These are phyloP conservation scores for Musca vetustissima DNA, from an alignment of 1,140 invertebrate genomes.

Conservation along the genomic window DNA sequence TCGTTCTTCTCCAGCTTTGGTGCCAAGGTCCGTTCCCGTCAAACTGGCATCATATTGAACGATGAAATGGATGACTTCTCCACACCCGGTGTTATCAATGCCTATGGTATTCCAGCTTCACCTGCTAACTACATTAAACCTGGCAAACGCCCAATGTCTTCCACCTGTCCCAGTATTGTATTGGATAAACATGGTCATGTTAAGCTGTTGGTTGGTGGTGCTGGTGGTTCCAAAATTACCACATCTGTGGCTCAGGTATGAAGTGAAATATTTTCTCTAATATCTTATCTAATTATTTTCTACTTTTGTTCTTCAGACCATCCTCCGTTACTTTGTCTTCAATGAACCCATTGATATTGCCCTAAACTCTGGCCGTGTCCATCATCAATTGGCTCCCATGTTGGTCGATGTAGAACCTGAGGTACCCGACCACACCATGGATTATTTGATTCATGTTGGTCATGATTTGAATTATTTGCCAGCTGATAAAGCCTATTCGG, in stretches of 20 bases:
- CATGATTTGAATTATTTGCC: slow-evolving; percentile 56
- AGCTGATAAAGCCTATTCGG: slow-evolving; percentile 58
- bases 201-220: slow-evolving; percentile 80
- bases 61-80: slow-evolving; percentile 97
- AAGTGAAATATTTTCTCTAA: slow-evolving; percentile 30
- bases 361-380: slow-evolving; percentile 79
- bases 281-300: background rate
- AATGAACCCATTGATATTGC: slow-evolving; percentile 75
- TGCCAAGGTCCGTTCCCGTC: slow-evolving; percentile 70
- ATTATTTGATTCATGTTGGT: slow-evolving; percentile 46
- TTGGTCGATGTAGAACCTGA: slow-evolving; percentile 59
- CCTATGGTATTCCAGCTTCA: slow-evolving; percentile 77
- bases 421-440: slow-evolving; percentile 44
- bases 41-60: slow-evolving; percentile 91
- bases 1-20: slow-evolving; percentile 66
- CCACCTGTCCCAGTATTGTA: slow-evolving; percentile 87
- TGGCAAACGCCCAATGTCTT: slow-evolving; percentile 90
- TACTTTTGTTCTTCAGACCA: slow-evolving; percentile 60
- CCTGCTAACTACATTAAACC: slow-evolving; percentile 80
- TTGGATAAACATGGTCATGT: slow-evolving; percentile 73
- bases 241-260: slow-evolving; percentile 70
- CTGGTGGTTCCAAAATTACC: slow-evolving; percentile 91
- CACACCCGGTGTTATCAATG: slow-evolving; percentile 74
- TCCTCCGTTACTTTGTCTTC: slow-evolving; percentile 75
- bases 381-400: slow-evolving; percentile 93